These are phyloP conservation scores for Cyprinus carpio DNA, from an alignment of 2,113 vertebrate genomes.

Conservation along the genomic window DNA sequence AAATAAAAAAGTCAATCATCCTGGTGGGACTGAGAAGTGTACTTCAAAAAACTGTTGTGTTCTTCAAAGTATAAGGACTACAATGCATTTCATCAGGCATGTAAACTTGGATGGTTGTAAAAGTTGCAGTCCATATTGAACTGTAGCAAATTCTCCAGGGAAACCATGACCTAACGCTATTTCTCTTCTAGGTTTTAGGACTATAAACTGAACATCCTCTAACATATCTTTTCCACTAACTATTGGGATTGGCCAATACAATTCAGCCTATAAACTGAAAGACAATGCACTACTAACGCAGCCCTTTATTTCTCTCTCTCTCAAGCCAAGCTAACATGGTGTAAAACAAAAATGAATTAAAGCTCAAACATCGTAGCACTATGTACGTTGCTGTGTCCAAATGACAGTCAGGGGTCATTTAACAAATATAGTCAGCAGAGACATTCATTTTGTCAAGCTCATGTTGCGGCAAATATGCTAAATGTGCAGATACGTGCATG, in stretches of 20 bases:
- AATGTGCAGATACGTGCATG: too few species aligned
- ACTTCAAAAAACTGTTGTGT: too few species aligned
- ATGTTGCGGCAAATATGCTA: neutral
- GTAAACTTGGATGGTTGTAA: neutral
- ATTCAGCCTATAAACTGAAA: neutral
- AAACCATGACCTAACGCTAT: neutral
- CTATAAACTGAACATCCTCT: neutral
- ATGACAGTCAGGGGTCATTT: neutral
- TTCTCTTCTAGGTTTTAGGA: neutral
- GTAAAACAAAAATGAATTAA: neutral
- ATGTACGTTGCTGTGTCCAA: neutral
- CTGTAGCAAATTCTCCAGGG: neutral
- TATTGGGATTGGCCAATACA: neutral
- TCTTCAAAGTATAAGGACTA: neutral
- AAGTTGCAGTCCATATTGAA: neutral
- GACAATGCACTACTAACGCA: neutral
- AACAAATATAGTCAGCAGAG: conserved; percentile 2
- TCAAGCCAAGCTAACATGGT: neutral
- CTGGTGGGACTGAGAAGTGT: too few species aligned
- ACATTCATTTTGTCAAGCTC: neutral
- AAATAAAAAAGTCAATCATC: too few species aligned
- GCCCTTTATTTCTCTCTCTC: neutral
- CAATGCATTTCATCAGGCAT: neutral
- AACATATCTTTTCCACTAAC: neutral
- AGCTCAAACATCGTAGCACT: neutral